Percentiles rank a stretch among this genome's conserved stretches.
Evolutionary conservation across 2,113 vertebrate genomes (phyloP).

Genomic region (Dunckerocampus dactyliophorus): DNA sequence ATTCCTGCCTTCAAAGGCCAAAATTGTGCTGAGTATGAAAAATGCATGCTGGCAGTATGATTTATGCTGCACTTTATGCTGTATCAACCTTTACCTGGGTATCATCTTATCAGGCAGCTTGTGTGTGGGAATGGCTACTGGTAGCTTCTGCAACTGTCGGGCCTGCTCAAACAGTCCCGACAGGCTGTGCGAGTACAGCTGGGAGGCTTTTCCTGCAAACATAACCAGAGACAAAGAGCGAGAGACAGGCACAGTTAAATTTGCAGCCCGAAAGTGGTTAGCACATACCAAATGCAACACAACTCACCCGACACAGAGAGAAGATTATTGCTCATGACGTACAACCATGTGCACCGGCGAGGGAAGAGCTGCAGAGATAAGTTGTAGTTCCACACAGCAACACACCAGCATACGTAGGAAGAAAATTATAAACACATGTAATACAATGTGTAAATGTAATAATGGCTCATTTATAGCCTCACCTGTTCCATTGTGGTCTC

Average conservation of each 20-base stretch:
- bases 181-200: slow-evolving; percentile 97
- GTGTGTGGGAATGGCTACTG: slow-evolving; percentile 94
- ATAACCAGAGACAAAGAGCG: no score
- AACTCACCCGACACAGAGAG: slow-evolving; percentile 94
- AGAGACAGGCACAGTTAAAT: neutral
- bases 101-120: slow-evolving; percentile 96
- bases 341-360: slow-evolving; percentile 94
- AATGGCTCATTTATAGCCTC: neutral
- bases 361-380: slow-evolving; percentile 83
- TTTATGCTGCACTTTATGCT: no score
- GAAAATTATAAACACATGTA: neutral
- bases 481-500: slow-evolving; percentile 99
- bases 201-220: slow-evolving; percentile 90
- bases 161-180: slow-evolving; percentile 93
- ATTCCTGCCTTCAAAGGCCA: no score
- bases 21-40: no score
- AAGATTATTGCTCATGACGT: slow-evolving; percentile 98
- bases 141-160: slow-evolving; percentile 94
- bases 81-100: slow-evolving; percentile 76
- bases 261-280: neutral
- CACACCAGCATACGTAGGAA: no score
- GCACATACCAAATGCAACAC: neutral
- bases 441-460: neutral
- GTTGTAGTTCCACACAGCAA: neutral
- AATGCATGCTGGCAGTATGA: no score